Percentiles rank a stretch among this genome's conserved stretches.
Conservation (phyloP, 2,113 vertebrate species). For the Otus sunia region DNA sequence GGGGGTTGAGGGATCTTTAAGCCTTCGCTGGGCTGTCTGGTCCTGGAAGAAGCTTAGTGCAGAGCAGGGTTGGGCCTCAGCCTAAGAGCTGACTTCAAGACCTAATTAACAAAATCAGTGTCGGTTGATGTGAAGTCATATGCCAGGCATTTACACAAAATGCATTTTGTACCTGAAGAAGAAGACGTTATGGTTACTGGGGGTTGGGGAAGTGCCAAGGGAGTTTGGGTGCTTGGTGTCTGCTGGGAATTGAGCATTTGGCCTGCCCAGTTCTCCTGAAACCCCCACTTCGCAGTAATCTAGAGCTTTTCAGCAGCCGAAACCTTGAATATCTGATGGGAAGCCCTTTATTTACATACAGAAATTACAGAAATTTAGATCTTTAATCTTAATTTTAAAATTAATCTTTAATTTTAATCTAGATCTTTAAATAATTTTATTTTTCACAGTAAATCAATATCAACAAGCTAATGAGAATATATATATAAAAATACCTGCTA, state of each 20-base stretch:
- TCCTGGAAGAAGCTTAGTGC: not conserved
- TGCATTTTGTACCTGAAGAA: not conserved
- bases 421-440: not conserved
- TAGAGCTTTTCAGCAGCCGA: not conserved
- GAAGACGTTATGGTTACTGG: not conserved
- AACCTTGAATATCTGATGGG: not conserved
- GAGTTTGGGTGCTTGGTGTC: accelerated
- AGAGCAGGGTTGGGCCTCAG: not conserved
- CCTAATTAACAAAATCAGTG: not conserved
- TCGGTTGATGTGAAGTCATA: not conserved
- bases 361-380: not conserved
- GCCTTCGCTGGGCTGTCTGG: not conserved
- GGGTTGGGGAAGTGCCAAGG: not conserved
- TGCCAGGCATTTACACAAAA: not conserved
- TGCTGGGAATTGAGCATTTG: not conserved
- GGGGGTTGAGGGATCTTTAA: accelerated
- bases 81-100: not conserved
- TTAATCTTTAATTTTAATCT: not conserved
- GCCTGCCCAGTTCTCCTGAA: not conserved
- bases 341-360: not conserved
- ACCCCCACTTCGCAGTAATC: not conserved
- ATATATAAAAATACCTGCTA: not conserved
- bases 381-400: too few relatives aligned
- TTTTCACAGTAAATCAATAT: not conserved
- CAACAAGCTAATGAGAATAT: not conserved